Base-by-base conservation (phyloP, 2,113 vertebrate species). In the Dolichallabes microphthalmus region DNA sequence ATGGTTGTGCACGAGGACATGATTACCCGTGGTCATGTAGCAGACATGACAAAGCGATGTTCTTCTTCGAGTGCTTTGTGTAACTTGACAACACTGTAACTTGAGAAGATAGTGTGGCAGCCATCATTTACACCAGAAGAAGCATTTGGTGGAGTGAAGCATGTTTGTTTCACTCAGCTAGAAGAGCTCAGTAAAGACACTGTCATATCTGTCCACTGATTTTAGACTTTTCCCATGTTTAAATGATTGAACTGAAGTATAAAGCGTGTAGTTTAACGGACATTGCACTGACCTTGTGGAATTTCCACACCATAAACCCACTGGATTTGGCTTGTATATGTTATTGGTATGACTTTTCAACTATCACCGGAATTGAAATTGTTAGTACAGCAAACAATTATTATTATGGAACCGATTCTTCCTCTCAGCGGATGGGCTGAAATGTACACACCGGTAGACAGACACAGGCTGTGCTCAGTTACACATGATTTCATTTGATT, bases 401-500 rank as follows among this genome's bases (percentile, higher is more conserved):
- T 83, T 83, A 73, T 73, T 73, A 57, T 71, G 53, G 66, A 55
- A 50, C 30, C 9, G 76, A 87, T 78, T 80, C 82, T 78, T 69
- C 53, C 81, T 86, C 82, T 82, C 57, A 82, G 19, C 32, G 52
- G 83, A 87, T 74, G 84, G 80, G 83, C 82, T 87, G 66, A 61
- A 61, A 80, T 87, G 58, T 80, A 82, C 71, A 80, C 82, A 81
- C 80, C 75, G 58, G 25, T 32, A 74, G 50, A 76, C 39, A 61
- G 64, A 85, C 77, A 89, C 89, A 61, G 87, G 64, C 87, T 86
- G 89, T 85, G 82, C 87, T 86, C 88, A 92, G 91, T 87, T 91
- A 90, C 88, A 87, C 89, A 87, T 91, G 89, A 91, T 87, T 86
- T 85, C 91, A 88, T 89, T 91, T 91, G 91, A 86, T 86, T 83